A percentile compares a stretch with the other conserved stretches of the same genome.
These are phyloP conservation scores for Octopus bimaculoides DNA, from an alignment of 1,140 invertebrate species.

Conservation along the genomic window DNA sequence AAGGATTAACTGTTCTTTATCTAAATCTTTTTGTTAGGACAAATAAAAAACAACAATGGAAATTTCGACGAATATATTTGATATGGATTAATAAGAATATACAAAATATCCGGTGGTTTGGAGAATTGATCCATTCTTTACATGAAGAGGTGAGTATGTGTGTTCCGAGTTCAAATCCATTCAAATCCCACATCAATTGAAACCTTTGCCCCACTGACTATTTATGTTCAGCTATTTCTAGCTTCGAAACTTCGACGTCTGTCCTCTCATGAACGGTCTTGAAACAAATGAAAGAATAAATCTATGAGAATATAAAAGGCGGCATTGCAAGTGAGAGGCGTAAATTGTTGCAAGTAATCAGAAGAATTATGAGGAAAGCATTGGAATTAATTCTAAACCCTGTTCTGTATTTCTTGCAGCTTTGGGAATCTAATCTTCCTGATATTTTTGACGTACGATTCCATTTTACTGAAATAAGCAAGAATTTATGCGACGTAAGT, in stretches of 20 bases:
- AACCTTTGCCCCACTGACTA: background rate
- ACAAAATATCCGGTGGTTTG: background rate
- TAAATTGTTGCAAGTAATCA: background rate
- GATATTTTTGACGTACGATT: background rate
- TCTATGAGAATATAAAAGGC: background rate
- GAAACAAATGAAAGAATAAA: background rate
- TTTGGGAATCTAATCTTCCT: background rate
- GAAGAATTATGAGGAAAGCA: background rate
- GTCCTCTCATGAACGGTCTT: background rate
- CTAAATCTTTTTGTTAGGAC: background rate
- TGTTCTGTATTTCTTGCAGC: background rate
- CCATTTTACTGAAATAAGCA: background rate
- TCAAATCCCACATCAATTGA: background rate
- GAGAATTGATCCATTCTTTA: background rate
- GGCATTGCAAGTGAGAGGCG: background rate
- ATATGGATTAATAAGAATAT: slow-evolving; percentile 8
- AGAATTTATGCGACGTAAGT: background rate
- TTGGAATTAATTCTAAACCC: background rate
- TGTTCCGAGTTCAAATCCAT: background rate
- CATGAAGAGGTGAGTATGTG: slow-evolving; percentile 4
- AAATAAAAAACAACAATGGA: slow-evolving; percentile 3
- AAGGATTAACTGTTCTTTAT: too few relatives aligned
- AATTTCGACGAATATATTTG: background rate
- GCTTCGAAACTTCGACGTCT: background rate
- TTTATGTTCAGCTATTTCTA: background rate